Percentiles rank a stretch among this genome's conserved stretches.
Conservation (phyloP, 2,888 invertebrate species). For the Drosophila anomelani region DNA sequence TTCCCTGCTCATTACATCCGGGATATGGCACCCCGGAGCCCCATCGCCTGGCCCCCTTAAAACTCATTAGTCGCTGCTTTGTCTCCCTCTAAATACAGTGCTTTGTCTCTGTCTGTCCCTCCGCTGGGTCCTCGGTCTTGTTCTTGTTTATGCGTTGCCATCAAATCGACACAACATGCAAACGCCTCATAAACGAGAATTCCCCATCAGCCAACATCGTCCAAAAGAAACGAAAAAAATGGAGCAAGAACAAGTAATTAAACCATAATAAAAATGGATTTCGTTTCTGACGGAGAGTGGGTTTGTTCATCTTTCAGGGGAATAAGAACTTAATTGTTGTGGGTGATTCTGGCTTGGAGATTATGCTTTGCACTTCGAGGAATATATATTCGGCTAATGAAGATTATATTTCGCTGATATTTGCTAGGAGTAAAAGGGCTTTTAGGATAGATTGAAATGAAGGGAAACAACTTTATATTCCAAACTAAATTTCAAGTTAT, state of each 20-base stretch:
- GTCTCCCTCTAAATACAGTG: conserved; percentile 11
- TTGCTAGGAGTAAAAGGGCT: background rate
- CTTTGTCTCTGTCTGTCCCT: conserved; percentile 20
- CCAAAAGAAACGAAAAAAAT: conserved; percentile 6
- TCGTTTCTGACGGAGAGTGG: conserved; percentile 4
- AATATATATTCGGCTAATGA: background rate
- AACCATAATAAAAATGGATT: conserved; percentile 36
- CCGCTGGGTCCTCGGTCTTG: conserved; percentile 5
- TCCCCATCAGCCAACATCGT: conserved; percentile 19
- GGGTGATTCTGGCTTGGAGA: background rate
- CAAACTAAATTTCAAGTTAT: too few species aligned
- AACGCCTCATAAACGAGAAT: conserved; percentile 52
- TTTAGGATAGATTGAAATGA: too few species aligned
- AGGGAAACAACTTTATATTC: too few species aligned
- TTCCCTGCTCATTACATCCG: conserved; percentile 31
- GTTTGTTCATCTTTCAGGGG: conserved; percentile 1
- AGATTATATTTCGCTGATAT: background rate
- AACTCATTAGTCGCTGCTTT: conserved; percentile 38
- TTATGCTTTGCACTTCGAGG: background rate
- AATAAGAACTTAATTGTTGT: conserved; percentile 20
- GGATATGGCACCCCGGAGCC: conserved; percentile 34
- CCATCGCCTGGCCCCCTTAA: conserved; percentile 31
- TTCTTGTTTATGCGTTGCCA: conserved; percentile 48
- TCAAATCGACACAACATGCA: conserved; percentile 61
- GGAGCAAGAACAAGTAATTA: conserved; percentile 45